Evolutionary conservation across 2,797 vertebrate species (phyloP).

Genomic region (Pitangus sulphuratus): DNA sequence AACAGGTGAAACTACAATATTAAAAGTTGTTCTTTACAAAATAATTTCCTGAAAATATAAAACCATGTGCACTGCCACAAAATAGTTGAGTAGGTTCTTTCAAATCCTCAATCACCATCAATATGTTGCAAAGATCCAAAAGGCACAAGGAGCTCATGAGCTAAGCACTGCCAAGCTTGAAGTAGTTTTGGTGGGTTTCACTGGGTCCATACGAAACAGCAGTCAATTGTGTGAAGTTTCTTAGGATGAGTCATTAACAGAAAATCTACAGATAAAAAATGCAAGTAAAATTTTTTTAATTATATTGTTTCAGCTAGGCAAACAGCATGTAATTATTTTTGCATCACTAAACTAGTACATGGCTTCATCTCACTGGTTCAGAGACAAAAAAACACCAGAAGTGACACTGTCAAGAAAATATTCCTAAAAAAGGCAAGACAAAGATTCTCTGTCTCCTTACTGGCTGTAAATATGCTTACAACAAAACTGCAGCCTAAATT

Average conservation of each 20-base stretch:
- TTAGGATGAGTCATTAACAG: conserved; percentile 79
- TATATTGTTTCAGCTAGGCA: not conserved
- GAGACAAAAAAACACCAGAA: not conserved
- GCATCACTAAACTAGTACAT: not conserved
- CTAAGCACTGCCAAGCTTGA: conserved; percentile 79
- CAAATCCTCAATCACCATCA: conserved; percentile 72
- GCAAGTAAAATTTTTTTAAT: not conserved
- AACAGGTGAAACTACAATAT: conserved; percentile 78
- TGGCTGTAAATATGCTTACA: not conserved
- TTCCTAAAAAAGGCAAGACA: not conserved
- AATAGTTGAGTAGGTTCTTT: conserved; percentile 77
- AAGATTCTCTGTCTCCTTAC: not conserved
- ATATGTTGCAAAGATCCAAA: conserved; percentile 79
- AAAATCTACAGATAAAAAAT: conserved; percentile 70
- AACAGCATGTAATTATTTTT: not conserved
- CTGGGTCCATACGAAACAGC: conserved; percentile 72
- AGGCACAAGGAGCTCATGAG: conserved; percentile 83
- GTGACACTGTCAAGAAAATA: not conserved
- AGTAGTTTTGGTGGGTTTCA: conserved; percentile 79
- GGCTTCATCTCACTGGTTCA: not conserved
- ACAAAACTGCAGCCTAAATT: not conserved
- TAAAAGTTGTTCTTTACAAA: conserved; percentile 83
- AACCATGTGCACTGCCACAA: conserved; percentile 83
- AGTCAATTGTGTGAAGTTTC: conserved; percentile 65
- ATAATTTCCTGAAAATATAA: conserved; percentile 83